Conservation (phyloP, 2,888 invertebrate species). For the Theretra japonica region DNA sequence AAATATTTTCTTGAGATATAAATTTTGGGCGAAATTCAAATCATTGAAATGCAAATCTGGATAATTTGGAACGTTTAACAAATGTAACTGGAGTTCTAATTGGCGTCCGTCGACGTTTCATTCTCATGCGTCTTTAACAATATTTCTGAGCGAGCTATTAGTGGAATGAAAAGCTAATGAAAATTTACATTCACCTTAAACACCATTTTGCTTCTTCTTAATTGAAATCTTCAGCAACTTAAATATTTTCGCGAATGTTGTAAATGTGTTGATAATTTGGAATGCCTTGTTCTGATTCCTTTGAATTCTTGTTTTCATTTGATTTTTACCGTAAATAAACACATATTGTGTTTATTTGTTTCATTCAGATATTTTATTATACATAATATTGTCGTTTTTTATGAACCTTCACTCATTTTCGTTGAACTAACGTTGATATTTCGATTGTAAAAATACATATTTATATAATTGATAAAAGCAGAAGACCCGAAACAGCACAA, state of each 20-base stretch:
- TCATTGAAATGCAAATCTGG: constrained; percentile 26
- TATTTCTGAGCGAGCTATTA: constrained; percentile 32
- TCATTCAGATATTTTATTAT: neutral
- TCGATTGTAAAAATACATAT: too few relatives aligned
- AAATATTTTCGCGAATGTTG: constrained; percentile 34
- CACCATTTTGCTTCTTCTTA: constrained; percentile 34
- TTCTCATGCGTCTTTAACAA: constrained; percentile 28
- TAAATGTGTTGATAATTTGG: constrained; percentile 6
- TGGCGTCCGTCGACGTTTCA: constrained; percentile 21
- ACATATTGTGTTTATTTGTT: neutral
- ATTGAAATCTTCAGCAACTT: constrained; percentile 36
- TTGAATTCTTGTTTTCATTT: neutral
- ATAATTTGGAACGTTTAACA: constrained; percentile 18
- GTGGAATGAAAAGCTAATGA: constrained; percentile 34
- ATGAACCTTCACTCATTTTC: neutral
- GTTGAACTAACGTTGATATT: neutral
- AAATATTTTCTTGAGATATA: neutral
- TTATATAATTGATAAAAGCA: too few relatives aligned
- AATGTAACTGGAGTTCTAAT: constrained; percentile 32
- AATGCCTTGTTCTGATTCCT: neutral
- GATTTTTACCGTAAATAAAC: neutral
- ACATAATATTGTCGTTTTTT: neutral
- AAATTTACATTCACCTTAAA: constrained; percentile 32
- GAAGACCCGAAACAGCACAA: too few relatives aligned
- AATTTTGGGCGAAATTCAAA: neutral